phyloP scores from a whole-genome alignment of 1,140 invertebrate genomes.

The Ceratosolen solmsi region DNA sequence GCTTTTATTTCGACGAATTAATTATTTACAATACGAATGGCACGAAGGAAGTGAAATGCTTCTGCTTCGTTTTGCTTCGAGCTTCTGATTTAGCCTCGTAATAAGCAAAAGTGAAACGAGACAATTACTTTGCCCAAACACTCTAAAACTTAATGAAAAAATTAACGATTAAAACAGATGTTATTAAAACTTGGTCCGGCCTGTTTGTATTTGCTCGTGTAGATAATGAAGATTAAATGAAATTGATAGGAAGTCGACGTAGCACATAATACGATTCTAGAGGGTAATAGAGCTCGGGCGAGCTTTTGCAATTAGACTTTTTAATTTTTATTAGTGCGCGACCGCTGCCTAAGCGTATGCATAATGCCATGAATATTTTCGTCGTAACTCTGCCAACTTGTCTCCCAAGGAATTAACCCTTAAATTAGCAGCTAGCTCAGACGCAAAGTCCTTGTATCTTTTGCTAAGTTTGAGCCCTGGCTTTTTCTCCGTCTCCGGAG shows the following conservation, averaged over 20 bases:
- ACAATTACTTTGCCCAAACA: too few species aligned
- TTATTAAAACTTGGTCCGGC: not conserved
- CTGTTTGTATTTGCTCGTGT: not conserved
- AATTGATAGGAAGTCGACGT: constrained; percentile 58
- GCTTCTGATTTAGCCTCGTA: too few species aligned
- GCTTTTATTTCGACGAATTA: too few species aligned
- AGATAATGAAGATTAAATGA: constrained; percentile 60
- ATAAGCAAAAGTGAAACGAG: too few species aligned
- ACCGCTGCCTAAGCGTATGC: constrained; percentile 71
- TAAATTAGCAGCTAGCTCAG: constrained; percentile 75
- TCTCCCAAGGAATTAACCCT: constrained; percentile 75
- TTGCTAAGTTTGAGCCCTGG: constrained; percentile 66
- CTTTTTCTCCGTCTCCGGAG: constrained; percentile 27
- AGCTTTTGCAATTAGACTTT: constrained; percentile 73
- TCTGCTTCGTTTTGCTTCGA: too few species aligned
- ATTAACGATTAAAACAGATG: not conserved
- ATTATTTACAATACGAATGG: too few species aligned
- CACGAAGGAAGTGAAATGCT: too few species aligned
- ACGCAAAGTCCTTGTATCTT: constrained; percentile 70
- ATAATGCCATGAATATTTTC: constrained; percentile 75
- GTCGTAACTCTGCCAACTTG: constrained; percentile 75
- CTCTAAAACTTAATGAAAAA: too few species aligned
- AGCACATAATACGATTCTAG: constrained; percentile 35
- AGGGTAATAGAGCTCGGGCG: constrained; percentile 44
- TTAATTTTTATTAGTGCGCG: constrained; percentile 73